Base-by-base conservation (phyloP, 30 jellyfish, hydroid and myxozoan species). In the Turritopsis rubra region DNA sequence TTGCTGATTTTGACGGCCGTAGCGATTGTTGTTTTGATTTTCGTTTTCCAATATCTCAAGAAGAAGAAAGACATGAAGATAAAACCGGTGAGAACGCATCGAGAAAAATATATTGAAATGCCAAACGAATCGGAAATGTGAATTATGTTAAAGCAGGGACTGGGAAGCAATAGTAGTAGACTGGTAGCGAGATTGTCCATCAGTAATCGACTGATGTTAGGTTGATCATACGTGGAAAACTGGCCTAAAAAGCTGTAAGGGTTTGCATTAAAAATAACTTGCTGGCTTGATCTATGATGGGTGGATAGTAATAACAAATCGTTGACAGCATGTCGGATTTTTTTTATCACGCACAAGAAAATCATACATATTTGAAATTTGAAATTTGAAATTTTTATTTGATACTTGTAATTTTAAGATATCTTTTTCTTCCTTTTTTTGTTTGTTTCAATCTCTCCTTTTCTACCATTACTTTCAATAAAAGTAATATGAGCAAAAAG, bases 71-170 rank as follows among this genome's bases (percentile, higher is more conserved):
- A 73, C 73, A 93, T 75, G 83, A 93, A 93, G 74, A 93, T 93
- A 21, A 89, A 88, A 53, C 98, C 98, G 23, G 98, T 83, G 27
- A 81, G 85, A 73, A 66, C 89, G 19, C 90, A 95, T 30, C 72
- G 90, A 85, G 96, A 83, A 52, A 93, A 93, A 73, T 93, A 93
- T 79, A 93, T 93, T 30, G 98, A 93, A 71, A 93, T 93, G 98
- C 96, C 86, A 76, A 89, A 93, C 60, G 98, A 93, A 70, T 88
- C 96, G 29, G 95, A 87, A 71, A 88, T 92, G 16, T 92, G 86
- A 87, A 68, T n/a, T 7, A n/a, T 22, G 28, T 7, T 7, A 60
- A 60, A 60, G n/a, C n/a, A n/a, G n/a, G n/a, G n/a, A n/a, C n/a
- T n/a, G n/a, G n/a, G n/a, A n/a, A n/a, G n/a, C n/a, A n/a, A n/a